Evolutionary conservation across 2,113 vertebrate genomes (phyloP).

Genomic region (Lophius piscatorius): DNA sequence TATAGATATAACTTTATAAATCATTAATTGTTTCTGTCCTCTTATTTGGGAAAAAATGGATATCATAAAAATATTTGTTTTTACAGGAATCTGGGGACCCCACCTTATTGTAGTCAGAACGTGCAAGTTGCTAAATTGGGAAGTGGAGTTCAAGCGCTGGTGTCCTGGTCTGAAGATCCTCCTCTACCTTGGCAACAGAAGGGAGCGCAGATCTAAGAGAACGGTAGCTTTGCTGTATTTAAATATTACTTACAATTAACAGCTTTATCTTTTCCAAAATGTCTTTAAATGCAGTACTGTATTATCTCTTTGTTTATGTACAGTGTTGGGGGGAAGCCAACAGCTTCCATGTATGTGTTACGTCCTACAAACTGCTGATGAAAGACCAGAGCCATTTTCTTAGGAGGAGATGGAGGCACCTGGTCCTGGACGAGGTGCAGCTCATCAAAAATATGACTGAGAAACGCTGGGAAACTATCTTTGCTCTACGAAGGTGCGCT

Average conservation of each 20-base stretch:
- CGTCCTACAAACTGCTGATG: constrained; percentile 91
- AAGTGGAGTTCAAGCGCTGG: constrained; percentile 93
- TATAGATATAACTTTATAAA: too few relatives aligned
- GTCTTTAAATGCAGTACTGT: background rate
- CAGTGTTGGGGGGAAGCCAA: constrained; percentile 89
- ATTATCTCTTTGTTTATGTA: background rate
- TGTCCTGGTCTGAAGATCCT: constrained; percentile 91
- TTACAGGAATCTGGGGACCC: constrained; percentile 89
- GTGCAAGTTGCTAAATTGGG: constrained; percentile 90
- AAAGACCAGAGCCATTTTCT: constrained; percentile 88
- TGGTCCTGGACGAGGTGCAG: constrained; percentile 91
- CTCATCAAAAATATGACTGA: constrained; percentile 90
- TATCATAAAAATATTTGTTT: background rate
- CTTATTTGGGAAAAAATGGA: too few relatives aligned
- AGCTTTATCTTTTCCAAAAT: too few relatives aligned
- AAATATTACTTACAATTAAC: background rate
- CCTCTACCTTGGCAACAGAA: constrained; percentile 87
- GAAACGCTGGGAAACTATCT: constrained; percentile 91
- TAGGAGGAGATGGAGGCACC: constrained; percentile 86
- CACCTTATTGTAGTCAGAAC: constrained; percentile 91
- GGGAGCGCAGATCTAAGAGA: constrained; percentile 86
- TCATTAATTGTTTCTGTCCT: too few relatives aligned
- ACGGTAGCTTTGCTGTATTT: constrained; percentile 73
- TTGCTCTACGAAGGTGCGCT: constrained; percentile 85
- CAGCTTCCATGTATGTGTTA: constrained; percentile 90